Base-by-base conservation (phyloP, 2,113 vertebrate species). In the Ciconia boyciana region DNA sequence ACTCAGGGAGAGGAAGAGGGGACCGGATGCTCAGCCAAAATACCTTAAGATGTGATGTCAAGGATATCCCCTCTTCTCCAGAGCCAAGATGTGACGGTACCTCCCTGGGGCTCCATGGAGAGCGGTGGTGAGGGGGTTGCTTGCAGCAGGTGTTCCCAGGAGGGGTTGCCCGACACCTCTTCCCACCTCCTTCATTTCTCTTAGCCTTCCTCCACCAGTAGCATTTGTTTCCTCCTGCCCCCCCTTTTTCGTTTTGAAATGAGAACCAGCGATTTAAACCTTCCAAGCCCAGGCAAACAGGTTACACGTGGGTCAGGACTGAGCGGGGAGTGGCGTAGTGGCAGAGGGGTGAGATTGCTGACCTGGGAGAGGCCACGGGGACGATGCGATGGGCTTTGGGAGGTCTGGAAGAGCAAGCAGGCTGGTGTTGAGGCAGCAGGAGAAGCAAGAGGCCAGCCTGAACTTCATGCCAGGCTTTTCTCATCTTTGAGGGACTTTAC, bases 1-100 rank as follows among this genome's bases (percentile, higher is more conserved):
- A 96, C 91, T 93, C 75, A 34, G 65, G 66, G 89, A 95, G 90
- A 95, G 97, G 96, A 97, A 96, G 71, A 95, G 57, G 66, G 90
- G 94, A 89, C 96, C 85, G 88, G 97, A 97, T 96, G 94, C 86
- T 91, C 4, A 17, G 89, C 58, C 94, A 90, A 90, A 96, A 97
- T 49, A 91, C 90, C 93, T 93, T 83, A 93, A 97, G 94, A 94
- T 85, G 92, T 93, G 8, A 96, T 96, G 91, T 85, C 83, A 96
- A 97, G 96, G 96, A 98, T 97, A 97, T 98, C 96, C 96, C 96
- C 81, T 97, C 90, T 97, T 64, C 87, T 96, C 84, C 87, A 77
- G 91, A 94, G 96, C 96, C 96, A 97, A 97, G 91, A 93, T 46
- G 62, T 95, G 88, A 96, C 28, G 1, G 44, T 52, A 79, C 26